These are phyloP conservation scores for Euproctis similis DNA, from an alignment of 2,888 invertebrate genomes.

Conservation along the genomic window DNA sequence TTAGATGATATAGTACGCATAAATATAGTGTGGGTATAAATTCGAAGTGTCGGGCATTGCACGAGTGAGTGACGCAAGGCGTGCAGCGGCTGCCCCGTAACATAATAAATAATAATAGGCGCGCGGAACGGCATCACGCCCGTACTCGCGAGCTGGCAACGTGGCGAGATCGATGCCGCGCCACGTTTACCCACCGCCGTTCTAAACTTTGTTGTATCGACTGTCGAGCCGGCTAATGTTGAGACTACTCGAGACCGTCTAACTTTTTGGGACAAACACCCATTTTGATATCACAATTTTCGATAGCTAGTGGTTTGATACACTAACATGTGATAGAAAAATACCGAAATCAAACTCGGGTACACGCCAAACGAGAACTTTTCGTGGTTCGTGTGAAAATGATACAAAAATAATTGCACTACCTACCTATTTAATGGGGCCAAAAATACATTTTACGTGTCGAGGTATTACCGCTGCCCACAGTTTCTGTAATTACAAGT, in stretches of 20 bases:
- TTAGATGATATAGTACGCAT: too few relatives aligned
- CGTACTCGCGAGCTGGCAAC: constrained; percentile 40
- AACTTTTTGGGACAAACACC: constrained; percentile 6
- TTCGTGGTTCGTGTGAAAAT: too few relatives aligned
- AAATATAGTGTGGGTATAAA: constrained; percentile 14
- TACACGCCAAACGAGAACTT: too few relatives aligned
- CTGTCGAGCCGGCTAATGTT: constrained; percentile 15
- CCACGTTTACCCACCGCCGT: constrained; percentile 27
- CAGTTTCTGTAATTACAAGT: too few relatives aligned
- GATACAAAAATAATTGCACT: too few relatives aligned
- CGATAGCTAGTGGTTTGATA: too few relatives aligned
- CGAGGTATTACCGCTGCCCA: too few relatives aligned
- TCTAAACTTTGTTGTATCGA: constrained; percentile 25
- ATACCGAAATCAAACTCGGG: too few relatives aligned
- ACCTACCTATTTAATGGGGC: too few relatives aligned
- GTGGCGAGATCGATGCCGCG: constrained; percentile 39
- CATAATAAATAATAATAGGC: constrained; percentile 46
- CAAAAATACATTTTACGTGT: too few relatives aligned
- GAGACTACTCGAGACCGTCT: constrained; percentile 2
- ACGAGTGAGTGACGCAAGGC: constrained; percentile 33
- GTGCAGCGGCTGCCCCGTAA: constrained; percentile 30
- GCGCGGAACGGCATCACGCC: constrained; percentile 36
- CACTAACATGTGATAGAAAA: too few relatives aligned
- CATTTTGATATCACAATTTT: too few relatives aligned
- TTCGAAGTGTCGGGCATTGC: constrained; percentile 30